Conservation (phyloP, 2,113 vertebrate species). For the Callopanchax toddi region DNA sequence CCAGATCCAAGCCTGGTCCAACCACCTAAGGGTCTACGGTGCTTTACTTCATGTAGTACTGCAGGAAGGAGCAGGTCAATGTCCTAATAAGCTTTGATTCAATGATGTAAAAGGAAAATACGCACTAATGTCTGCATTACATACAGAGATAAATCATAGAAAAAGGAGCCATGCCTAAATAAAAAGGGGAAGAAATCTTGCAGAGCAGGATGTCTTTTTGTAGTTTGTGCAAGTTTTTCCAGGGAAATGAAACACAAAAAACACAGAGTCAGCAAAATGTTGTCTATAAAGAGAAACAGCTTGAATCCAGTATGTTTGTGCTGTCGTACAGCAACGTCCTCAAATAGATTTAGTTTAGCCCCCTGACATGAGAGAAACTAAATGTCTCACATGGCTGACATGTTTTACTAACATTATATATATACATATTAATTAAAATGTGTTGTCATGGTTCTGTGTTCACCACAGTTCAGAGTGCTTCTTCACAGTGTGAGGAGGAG, state of each 20-base stretch:
- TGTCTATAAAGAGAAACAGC: background rate
- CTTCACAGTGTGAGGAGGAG: slow-evolving; percentile 1
- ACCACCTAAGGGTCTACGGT: no score
- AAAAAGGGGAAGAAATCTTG: background rate
- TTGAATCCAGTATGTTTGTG: background rate
- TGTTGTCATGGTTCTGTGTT: background rate
- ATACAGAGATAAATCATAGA: background rate
- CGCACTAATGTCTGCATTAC: background rate
- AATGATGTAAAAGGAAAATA: background rate
- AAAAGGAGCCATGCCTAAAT: slow-evolving; percentile 18
- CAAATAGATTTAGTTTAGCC: no score
- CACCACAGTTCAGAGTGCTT: slow-evolving; percentile 15
- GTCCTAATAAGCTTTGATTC: background rate
- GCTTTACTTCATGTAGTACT: background rate
- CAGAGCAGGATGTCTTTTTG: background rate
- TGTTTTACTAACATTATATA: no score
- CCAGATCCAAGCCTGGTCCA: no score
- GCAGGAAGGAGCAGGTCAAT: slow-evolving; percentile 10
- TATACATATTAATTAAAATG: no score
- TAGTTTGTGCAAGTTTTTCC: background rate
- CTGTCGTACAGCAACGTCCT: background rate
- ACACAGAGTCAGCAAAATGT: slow-evolving; percentile 22
- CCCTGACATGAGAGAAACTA: no score
- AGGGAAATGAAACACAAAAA: slow-evolving; percentile 33
- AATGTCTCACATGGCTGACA: no score